Conservation (phyloP, 1,140 invertebrate species). For the Papilio glaucus region DNA sequence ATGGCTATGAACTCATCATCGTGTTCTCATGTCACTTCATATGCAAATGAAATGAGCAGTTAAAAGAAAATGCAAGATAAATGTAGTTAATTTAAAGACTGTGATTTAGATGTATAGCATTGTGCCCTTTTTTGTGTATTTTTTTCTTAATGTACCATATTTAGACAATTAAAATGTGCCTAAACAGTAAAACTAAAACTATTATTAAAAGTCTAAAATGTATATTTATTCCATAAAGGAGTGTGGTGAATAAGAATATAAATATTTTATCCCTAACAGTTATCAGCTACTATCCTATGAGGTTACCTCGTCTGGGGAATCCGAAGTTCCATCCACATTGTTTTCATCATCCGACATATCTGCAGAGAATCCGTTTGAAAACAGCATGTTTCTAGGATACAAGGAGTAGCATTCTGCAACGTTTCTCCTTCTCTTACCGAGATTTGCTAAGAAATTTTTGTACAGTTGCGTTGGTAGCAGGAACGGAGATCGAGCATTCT, state of each 20-base stretch:
- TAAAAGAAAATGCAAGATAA: too few relatives aligned
- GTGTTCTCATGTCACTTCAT: too few relatives aligned
- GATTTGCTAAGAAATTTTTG: constrained; percentile 89
- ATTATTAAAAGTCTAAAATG: too few relatives aligned
- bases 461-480: constrained; percentile 90
- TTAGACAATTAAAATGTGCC: too few relatives aligned
- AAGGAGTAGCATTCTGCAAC: constrained; percentile 79
- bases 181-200: too few relatives aligned
- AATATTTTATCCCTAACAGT: not conserved
- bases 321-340: constrained; percentile 69
- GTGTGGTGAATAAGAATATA: not conserved
- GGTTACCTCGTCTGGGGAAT: constrained; percentile 81
- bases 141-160: too few relatives aligned
- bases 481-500: constrained; percentile 81
- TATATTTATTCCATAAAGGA: too few relatives aligned
- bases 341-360: constrained; percentile 80
- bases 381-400: constrained; percentile 82
- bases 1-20: too few relatives aligned
- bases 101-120: too few relatives aligned
- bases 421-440: constrained; percentile 78
- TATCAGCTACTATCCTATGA: not conserved
- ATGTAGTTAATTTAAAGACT: too few relatives aligned
- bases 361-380: constrained; percentile 72
- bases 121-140: too few relatives aligned
- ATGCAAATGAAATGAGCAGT: too few relatives aligned